phyloP scores from a whole-genome alignment of 2,797 vertebrate species.

The Sandelia bainsii region DNA sequence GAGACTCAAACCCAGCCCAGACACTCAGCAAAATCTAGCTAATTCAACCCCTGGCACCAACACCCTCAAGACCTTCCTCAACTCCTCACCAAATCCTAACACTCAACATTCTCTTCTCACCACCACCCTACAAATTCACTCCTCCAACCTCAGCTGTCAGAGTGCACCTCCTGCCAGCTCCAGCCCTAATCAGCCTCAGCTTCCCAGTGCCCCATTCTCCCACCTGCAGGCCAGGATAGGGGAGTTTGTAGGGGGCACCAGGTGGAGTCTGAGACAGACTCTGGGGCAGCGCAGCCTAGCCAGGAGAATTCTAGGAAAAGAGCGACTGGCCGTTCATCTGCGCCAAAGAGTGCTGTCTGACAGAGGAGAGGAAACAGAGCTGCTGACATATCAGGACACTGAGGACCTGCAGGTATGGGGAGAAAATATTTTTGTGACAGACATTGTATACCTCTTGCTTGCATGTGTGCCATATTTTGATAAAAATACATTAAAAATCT shows the following conservation, averaged over 20 bases:
- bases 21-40: constrained; percentile 90
- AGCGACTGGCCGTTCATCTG: constrained; percentile 88
- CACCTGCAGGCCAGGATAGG: constrained; percentile 89
- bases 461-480: constrained; percentile 32
- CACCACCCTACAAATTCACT: constrained; percentile 82
- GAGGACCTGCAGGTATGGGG: constrained; percentile 92
- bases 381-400: constrained; percentile 90
- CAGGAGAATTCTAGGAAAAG: constrained; percentile 89
- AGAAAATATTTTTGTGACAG: constrained; percentile 28
- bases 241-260: constrained; percentile 83
- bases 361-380: constrained; percentile 91
- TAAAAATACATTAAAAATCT: constrained; percentile 26
- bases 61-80: constrained; percentile 85
- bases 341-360: constrained; percentile 91
- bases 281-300: constrained; percentile 83
- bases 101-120: constrained; percentile 83
- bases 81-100: constrained; percentile 71
- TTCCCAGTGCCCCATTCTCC: constrained; percentile 86
- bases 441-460: constrained; percentile 25
- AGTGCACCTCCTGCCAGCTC: constrained; percentile 81
- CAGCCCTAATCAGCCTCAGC: constrained; percentile 83
- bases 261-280: constrained; percentile 85
- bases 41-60: constrained; percentile 85
- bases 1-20: constrained; percentile 95
- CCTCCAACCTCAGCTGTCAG: constrained; percentile 85